A percentile compares a stretch with the other conserved stretches of the same genome.
phyloP scores from a whole-genome alignment of 1,140 invertebrate species.

The Grapholita molesta region DNA sequence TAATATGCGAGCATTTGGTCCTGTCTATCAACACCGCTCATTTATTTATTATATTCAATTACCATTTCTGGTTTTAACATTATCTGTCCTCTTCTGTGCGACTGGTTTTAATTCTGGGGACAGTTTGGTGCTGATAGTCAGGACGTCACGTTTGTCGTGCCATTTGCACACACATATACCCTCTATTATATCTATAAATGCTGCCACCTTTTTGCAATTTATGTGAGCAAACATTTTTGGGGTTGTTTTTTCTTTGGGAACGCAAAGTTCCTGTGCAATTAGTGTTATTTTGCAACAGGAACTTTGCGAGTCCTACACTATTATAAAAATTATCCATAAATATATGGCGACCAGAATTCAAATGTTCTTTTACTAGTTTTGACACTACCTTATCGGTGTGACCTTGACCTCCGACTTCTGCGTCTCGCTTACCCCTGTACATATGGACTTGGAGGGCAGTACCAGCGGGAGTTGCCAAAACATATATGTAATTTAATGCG shows the following conservation, averaged over 20 bases:
- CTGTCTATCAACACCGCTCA: constrained; percentile 21
- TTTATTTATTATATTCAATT: constrained; percentile 22
- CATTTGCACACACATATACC: constrained; percentile 3
- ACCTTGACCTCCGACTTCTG: background rate
- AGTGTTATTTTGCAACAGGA: background rate
- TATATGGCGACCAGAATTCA: background rate
- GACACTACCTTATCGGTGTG: background rate
- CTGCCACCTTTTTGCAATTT: constrained; percentile 4
- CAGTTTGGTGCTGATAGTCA: constrained; percentile 12
- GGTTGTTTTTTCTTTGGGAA: background rate
- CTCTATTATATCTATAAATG: background rate
- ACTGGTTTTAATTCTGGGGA: background rate
- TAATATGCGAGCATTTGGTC: constrained; percentile 26
- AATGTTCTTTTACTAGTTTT: background rate
- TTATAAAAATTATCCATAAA: constrained; percentile 9
- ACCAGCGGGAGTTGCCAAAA: background rate
- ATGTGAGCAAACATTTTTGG: background rate
- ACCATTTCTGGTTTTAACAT: constrained; percentile 16
- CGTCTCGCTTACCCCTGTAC: background rate
- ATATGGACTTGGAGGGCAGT: background rate
- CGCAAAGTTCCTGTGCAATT: background rate
- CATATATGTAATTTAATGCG: too few relatives aligned
- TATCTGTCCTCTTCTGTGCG: background rate
- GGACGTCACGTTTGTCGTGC: constrained; percentile 1
- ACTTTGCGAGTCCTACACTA: background rate